Conservation (phyloP, 2,113 vertebrate species). For the Notiomystis cincta region DNA sequence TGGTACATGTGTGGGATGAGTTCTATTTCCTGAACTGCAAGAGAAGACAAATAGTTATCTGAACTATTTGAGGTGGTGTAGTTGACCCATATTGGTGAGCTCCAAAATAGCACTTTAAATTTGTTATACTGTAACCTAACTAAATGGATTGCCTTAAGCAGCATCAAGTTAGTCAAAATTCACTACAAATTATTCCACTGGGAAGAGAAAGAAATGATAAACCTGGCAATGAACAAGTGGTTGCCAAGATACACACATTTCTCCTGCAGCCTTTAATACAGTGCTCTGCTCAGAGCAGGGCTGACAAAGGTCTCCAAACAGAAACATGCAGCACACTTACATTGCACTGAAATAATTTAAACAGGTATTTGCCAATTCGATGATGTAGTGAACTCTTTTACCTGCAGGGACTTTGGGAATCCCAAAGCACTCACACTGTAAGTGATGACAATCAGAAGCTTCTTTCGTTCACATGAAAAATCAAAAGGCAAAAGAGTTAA, state of each 20-base stretch:
- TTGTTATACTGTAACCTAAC: neutral
- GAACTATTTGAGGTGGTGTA: neutral
- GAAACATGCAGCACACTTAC: neutral
- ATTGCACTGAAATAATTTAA: neutral
- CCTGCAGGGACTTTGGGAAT: neutral
- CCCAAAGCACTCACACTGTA: neutral
- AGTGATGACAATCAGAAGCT: neutral
- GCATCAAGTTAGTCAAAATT: neutral
- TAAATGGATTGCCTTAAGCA: neutral
- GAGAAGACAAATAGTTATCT: neutral
- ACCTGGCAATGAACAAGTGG: neutral
- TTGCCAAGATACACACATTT: constrained; percentile 19
- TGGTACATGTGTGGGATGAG: neutral
- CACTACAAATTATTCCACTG: neutral
- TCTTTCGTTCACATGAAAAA: neutral
- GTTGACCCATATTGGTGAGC: neutral
- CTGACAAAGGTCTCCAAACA: neutral
- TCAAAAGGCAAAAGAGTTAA: neutral
- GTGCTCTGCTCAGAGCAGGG: neutral
- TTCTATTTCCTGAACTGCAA: neutral
- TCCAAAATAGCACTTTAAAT: neutral
- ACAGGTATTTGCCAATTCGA: neutral
- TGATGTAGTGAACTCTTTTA: neutral
- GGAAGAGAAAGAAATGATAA: neutral
- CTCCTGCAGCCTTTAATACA: neutral